Evolutionary conservation across 2,888 invertebrate species (phyloP).

Genomic region (Habrosyne pyritoides): DNA sequence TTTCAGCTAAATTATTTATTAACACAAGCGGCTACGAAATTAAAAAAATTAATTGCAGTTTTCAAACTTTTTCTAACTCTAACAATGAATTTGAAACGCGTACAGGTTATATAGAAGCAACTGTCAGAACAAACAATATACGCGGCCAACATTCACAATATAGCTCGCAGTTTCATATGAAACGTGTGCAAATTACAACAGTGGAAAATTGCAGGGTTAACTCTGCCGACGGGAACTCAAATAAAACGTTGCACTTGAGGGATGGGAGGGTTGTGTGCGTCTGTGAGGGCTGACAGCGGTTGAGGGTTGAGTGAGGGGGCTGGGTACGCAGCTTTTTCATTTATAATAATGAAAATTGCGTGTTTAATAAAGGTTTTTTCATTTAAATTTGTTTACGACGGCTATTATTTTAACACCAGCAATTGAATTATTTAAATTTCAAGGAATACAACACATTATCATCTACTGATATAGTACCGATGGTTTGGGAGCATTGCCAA

Average conservation of each 20-base stretch:
- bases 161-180: slow-evolving; percentile 26
- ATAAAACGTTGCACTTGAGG: slow-evolving; percentile 27
- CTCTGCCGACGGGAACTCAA: slow-evolving; percentile 34
- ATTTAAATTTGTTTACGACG: no score
- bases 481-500: no score
- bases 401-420: no score
- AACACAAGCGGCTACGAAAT: no score
- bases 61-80: background rate
- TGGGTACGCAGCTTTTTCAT: slow-evolving; percentile 5
- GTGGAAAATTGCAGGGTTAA: slow-evolving; percentile 31
- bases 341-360: slow-evolving; percentile 8
- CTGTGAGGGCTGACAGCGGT: slow-evolving; percentile 4
- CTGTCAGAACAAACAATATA: slow-evolving; percentile 3
- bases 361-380: no score
- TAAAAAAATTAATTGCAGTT: no score
- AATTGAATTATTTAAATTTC: no score
- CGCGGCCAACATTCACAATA: slow-evolving; percentile 8
- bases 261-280: background rate
- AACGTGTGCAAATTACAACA: slow-evolving; percentile 35
- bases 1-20: no score
- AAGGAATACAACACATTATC: no score
- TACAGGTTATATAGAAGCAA: background rate
- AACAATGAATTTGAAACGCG: background rate
- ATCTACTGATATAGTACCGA: no score
- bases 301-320: background rate